phyloP scores from a whole-genome alignment of 2,797 vertebrate species.

The Psittacula echo region DNA sequence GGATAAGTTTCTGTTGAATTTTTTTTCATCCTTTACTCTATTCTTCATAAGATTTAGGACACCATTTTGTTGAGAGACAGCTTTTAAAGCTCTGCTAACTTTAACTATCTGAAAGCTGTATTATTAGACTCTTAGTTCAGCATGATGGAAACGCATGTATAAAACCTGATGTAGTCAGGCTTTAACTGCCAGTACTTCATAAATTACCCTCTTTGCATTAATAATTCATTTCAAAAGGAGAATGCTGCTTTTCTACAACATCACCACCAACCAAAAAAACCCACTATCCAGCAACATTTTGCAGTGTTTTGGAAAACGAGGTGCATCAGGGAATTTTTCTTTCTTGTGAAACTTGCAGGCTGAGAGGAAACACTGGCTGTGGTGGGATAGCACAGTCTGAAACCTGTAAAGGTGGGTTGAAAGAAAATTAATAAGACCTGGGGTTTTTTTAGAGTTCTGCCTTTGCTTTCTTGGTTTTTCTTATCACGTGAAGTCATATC shows the following conservation, averaged over 20 bases:
- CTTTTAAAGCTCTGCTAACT: conserved; percentile 23
- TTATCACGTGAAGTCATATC: not conserved
- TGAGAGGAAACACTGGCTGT: not conserved
- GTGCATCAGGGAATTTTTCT: not conserved
- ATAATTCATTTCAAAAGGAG: conserved; percentile 33
- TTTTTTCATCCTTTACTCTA: not conserved
- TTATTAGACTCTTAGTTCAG: conserved; percentile 49
- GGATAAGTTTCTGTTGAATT: not conserved
- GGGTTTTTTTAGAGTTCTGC: not conserved
- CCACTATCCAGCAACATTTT: not conserved
- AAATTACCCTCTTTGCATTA: conserved; percentile 5
- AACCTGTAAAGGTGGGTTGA: not conserved
- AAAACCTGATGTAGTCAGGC: conserved; percentile 19
- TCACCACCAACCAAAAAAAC: not conserved
- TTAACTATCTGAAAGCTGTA: conserved; percentile 35
- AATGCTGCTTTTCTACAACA: not conserved
- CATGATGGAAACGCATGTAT: not conserved
- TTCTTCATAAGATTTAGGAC: not conserved
- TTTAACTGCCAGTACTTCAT: conserved; percentile 24
- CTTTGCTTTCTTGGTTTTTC: not conserved
- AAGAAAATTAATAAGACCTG: not conserved
- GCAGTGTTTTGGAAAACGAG: not conserved
- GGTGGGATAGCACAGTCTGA: not conserved
- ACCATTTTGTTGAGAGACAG: conserved; percentile 2
- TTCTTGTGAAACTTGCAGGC: not conserved